A percentile compares a stretch with the other conserved stretches of the same genome.
phyloP scores from a whole-genome alignment of 2,797 vertebrate genomes.

The Myotis planiceps region DNA sequence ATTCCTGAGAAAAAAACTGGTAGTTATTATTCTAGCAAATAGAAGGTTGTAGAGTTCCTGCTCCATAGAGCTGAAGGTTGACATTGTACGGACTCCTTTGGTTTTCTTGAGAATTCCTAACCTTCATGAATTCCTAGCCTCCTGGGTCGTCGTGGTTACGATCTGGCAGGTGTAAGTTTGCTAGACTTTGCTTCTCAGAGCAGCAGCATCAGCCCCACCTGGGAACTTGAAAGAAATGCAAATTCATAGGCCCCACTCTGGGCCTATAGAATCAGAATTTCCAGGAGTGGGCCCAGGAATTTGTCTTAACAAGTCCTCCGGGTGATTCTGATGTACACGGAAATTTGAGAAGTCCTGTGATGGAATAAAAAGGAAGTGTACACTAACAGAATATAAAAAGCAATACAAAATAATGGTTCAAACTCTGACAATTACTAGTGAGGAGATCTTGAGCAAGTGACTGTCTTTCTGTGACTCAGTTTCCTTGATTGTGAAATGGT shows the following conservation, averaged over 20 bases:
- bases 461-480: neutral
- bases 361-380: neutral
- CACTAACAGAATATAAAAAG: neutral
- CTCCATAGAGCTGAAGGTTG: neutral
- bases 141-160: neutral
- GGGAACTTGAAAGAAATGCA: neutral
- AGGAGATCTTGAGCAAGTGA: neutral
- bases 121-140: neutral
- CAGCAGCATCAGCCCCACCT: neutral
- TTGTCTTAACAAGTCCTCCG: neutral
- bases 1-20: neutral
- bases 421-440: neutral
- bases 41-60: neutral
- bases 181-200: neutral
- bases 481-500: slow-evolving; percentile 1
- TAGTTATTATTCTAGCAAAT: neutral
- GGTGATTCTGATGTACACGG: neutral
- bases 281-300: neutral
- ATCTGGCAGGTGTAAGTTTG: neutral
- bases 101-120: slow-evolving; percentile 8
- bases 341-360: neutral
- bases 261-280: neutral
- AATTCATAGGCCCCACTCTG: neutral
- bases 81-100: neutral
- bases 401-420: neutral